Evolutionary conservation across 2,113 vertebrate genomes (phyloP).

Genomic region (Antechinus stuartii): DNA sequence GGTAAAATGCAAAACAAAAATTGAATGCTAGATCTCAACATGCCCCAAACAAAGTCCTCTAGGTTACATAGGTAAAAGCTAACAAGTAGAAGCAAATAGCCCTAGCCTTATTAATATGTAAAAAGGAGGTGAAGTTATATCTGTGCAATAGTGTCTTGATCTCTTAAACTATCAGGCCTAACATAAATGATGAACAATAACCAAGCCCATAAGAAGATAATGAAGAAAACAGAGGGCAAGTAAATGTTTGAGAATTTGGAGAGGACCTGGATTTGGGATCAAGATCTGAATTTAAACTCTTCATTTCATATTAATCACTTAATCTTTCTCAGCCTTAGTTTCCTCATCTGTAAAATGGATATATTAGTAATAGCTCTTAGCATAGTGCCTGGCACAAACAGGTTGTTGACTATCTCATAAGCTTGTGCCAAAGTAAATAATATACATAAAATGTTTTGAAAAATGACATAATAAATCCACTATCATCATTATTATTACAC

Average conservation of each 20-base stretch:
- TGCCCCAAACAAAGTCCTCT: constrained; percentile 36
- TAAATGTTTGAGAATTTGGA: not conserved
- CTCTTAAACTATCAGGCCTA: constrained; percentile 80
- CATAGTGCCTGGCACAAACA: not conserved
- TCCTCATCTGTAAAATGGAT: not conserved
- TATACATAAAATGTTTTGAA: not conserved
- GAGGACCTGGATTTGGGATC: too few relatives aligned
- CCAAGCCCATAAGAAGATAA: constrained; percentile 83
- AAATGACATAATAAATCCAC: not conserved
- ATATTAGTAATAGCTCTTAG: not conserved
- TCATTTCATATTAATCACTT: not conserved
- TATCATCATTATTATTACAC: constrained; percentile 54
- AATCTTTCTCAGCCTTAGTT: not conserved
- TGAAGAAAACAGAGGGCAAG: constrained; percentile 71
- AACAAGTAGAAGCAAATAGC: constrained; percentile 52
- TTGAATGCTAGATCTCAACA: constrained; percentile 12
- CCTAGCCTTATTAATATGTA: constrained; percentile 75
- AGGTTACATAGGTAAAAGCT: constrained; percentile 60
- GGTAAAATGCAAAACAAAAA: constrained; percentile 59
- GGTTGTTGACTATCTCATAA: not conserved
- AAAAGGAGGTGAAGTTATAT: constrained; percentile 78
- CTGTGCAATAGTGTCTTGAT: constrained; percentile 78
- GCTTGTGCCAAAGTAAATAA: not conserved
- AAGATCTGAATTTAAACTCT: not conserved
- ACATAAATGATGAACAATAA: constrained; percentile 84